Percentiles rank a stretch among this genome's conserved stretches.
Evolutionary conservation across 2,797 vertebrate species (phyloP).

Genomic region (Crypturellus tataupa): DNA sequence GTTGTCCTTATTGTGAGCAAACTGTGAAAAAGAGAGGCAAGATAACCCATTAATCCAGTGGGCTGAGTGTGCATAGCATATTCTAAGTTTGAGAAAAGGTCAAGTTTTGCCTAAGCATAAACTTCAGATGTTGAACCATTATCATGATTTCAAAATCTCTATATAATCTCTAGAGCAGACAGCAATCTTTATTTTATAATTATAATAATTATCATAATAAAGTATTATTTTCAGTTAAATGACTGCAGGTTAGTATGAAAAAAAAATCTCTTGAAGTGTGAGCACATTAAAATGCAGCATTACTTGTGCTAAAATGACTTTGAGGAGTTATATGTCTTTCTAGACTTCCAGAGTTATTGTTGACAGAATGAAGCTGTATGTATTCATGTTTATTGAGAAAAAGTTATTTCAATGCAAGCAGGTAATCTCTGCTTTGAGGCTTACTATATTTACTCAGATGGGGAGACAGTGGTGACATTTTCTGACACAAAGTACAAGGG

Average conservation of each 20-base stretch:
- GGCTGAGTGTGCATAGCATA: not conserved
- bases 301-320: not conserved
- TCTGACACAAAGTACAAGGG: not conserved
- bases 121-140: not conserved
- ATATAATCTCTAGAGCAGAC: not conserved
- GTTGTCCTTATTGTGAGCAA: not conserved
- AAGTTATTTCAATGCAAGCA: not conserved
- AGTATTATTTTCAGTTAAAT: not conserved
- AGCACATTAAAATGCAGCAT: not conserved
- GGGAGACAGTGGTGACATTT: not conserved
- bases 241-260: not conserved
- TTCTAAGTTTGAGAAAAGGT: not conserved
- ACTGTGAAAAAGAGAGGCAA: not conserved
- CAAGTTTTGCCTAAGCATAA: not conserved
- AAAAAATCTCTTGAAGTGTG: accelerated
- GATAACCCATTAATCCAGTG: not conserved
- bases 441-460: not conserved
- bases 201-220: not conserved
- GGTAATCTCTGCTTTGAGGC: not conserved
- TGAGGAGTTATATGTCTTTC: not conserved
- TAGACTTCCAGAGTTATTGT: not conserved
- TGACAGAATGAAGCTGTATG: not conserved
- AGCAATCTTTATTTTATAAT: not conserved
- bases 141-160: not conserved
- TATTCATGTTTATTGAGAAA: not conserved